Evolutionary conservation across 2,888 invertebrate species (phyloP), one percentile per base, ranked within the genome.

Genomic region (Sinohyriopsis cumingii): DNA sequence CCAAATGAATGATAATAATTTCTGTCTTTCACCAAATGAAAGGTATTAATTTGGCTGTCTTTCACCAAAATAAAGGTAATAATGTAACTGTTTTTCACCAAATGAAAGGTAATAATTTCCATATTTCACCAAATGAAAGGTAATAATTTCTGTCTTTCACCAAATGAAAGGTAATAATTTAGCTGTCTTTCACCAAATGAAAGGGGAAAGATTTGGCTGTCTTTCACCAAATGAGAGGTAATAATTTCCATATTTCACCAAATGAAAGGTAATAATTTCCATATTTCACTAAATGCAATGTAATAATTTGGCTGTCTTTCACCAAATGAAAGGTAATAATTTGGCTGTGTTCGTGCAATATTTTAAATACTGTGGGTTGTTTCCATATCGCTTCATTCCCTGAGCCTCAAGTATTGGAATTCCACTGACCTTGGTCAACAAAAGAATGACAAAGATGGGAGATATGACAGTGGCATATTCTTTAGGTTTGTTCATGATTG

Each of bases 351-450:
- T 84, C 63, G 80, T 78, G n/a, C 88, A 71, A 73, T 91, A 90
- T 3, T 80, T 73, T 68, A 80, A 81, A 76, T 89, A 90, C 20
- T 76, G 81, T 0, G 88, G 85, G 55, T 85, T 78, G 15, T 73
- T 69, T 15, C 90, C 90, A 88, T 90, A 90, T 73, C 86, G 84
- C 67, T 82, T 84, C 64, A 79, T 55, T 20, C 82, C 89, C 24
- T 85, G 78, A 28, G 72, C 78, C 78, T 90, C 90, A 69, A 89
- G 81, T 20, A 87, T 62, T 1, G 90, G 90, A 64, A 90, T 87
- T 5, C 90, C 90, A 69, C 88, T 88, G 28, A 90, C 81, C 64
- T 82, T 82, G 19, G 88, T 88, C n/a, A 91, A 81, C 7, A 91
- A 80, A 61, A 84, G 84, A 62, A 87, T 81, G 15, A 88, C 82